phyloP scores from a whole-genome alignment of 2,797 vertebrate genomes.

The Pseudotriccus pelzelni region DNA sequence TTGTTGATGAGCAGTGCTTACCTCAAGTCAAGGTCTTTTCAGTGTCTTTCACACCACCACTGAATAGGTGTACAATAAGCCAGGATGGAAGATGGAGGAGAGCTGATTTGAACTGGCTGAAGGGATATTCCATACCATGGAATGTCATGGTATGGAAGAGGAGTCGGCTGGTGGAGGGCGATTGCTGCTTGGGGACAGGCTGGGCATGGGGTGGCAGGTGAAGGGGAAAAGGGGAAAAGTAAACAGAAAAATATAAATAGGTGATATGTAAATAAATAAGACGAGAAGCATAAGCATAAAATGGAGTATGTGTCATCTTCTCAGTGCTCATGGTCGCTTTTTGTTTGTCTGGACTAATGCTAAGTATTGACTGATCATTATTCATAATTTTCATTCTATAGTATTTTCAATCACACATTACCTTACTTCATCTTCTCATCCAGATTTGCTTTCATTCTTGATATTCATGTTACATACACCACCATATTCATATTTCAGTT shows the following conservation, averaged over 20 bases:
- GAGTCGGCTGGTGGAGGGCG: background rate
- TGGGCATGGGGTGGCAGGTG: background rate
- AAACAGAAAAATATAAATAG: background rate
- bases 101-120: background rate
- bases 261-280: background rate
- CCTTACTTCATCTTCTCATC: background rate
- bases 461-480: background rate
- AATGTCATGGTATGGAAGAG: no score
- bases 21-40: background rate
- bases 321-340: background rate
- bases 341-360: background rate
- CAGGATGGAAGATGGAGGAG: background rate
- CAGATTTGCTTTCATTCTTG: background rate
- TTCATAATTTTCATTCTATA: background rate
- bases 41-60: background rate
- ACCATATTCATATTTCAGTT: background rate
- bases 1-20: background rate
- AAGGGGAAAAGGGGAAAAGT: background rate
- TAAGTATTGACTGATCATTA: background rate
- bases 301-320: background rate
- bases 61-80: background rate
- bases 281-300: background rate
- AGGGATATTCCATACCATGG: background rate
- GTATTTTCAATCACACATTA: background rate
- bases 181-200: no score